Evolutionary conservation across 2,888 invertebrate species (phyloP), one percentile per base, ranked within the genome.

Genomic region (Yponomeuta evonymella): DNA sequence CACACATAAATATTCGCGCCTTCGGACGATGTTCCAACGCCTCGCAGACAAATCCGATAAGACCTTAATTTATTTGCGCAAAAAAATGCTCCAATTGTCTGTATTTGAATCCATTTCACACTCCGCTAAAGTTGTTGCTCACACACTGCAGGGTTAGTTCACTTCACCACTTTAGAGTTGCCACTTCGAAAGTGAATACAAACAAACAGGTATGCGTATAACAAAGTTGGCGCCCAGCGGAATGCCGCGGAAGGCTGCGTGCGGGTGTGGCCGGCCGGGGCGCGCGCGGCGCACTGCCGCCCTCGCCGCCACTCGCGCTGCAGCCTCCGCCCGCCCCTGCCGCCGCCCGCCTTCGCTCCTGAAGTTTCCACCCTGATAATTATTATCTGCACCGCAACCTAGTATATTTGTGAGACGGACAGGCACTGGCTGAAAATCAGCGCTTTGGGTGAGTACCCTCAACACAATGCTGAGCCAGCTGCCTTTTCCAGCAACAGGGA

Each of bases 201-300:
- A 67, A 67, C 67, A 67, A 67, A 65, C 33, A 58, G 51, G 67
- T 67, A 48, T 48, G 48, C 51, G 68, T 68, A 48, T 48, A 51
- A 51, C 23, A 68, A 48, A 51, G 51, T 69, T 36, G 36, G 29
- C 62, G 48, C 23, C 66, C 62, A 69, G 48, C 72, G 70, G 71
- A 74, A 74, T 73, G 75, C 67, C 64, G 71, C 70, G 75, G 75
- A 12, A 15, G 51, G 51, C 51, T 76, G 76, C 78, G 78, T 79
- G 81, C 76, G 76, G 71, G 77, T 77, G 76, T 74, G 78, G 74
- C 74, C 74, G 73, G 70, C 72, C 1, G 33, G 79, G 78, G 80
- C 79, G 82, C 88, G 82, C 84, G 82, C 78, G 83, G 88, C 89
- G 85, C 85, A 90, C 91, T 90, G 88, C 84, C 88, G 88, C 83